Percentiles rank a stretch among this genome's conserved stretches.
These are phyloP conservation scores for Prionchulus punctatus DNA, from an alignment of 2,888 invertebrate species.

Conservation along the genomic window DNA sequence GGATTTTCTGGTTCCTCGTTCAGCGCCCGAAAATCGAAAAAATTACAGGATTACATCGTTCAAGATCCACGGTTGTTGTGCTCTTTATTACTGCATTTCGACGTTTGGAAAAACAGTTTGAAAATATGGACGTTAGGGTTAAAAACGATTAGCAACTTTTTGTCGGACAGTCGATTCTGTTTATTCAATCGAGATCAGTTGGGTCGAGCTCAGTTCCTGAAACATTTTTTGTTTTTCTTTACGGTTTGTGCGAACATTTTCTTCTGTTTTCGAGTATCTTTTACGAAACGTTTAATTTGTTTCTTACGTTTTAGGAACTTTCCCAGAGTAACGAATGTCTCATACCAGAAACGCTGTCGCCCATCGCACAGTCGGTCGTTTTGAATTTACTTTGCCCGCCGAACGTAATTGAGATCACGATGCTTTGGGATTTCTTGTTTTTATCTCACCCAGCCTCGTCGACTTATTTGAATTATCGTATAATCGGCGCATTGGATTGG, in stretches of 20 bases:
- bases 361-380: neutral
- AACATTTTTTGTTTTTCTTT: neutral
- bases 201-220: neutral
- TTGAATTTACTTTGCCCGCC: neutral
- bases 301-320: neutral
- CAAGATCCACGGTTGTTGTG: neutral
- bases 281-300: neutral
- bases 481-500: conserved; percentile 19
- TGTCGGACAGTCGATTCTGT: neutral
- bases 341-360: neutral
- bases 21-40: no score
- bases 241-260: conserved; percentile 1
- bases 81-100: neutral
- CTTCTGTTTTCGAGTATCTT: neutral
- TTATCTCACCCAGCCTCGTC: conserved; percentile 22
- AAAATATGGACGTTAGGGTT: neutral
- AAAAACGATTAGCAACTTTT: neutral
- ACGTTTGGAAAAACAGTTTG: neutral
- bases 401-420: neutral
- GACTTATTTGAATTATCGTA: conserved; percentile 19
- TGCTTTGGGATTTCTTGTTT: conserved; percentile 19
- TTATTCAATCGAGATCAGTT: conserved; percentile 6
- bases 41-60: neutral
- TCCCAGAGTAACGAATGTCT: neutral
- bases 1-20: no score